Percentiles rank a stretch among this genome's conserved stretches.
These are phyloP conservation scores for Pseudobourletiella spinata DNA, from an alignment of 1,140 invertebrate species.

Conservation along the genomic window DNA sequence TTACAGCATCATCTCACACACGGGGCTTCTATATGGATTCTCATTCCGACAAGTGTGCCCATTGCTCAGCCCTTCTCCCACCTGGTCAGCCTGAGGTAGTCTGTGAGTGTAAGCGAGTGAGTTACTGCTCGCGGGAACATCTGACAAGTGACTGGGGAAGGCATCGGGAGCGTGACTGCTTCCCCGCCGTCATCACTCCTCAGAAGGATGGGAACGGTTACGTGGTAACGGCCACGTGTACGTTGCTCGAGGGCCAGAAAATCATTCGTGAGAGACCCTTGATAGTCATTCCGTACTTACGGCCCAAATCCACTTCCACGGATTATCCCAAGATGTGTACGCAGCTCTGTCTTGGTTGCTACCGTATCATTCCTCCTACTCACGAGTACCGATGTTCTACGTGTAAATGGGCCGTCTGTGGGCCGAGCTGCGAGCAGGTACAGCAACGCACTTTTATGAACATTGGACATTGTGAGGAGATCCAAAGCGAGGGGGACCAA, in stretches of 20 bases:
- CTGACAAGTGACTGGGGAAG: background rate
- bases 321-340: too few species aligned
- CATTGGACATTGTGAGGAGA: too few species aligned
- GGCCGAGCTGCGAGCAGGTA: background rate
- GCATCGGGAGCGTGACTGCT: background rate
- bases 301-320: background rate
- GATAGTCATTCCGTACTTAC: background rate
- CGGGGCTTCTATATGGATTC: too few species aligned
- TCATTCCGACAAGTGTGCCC: background rate
- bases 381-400: background rate
- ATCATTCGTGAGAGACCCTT: background rate
- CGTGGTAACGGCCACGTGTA: background rate
- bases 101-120: background rate
- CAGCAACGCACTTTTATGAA: too few species aligned
- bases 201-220: background rate
- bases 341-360: background rate
- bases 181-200: background rate
- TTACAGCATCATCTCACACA: too few species aligned
- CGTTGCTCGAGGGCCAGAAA: background rate
- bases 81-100: background rate
- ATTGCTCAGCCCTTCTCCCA: background rate
- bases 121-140: background rate
- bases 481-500: too few species aligned
- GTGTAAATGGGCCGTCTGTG: background rate
- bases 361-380: background rate